phyloP scores from a whole-genome alignment of 1,140 invertebrate species.

The Cryptotermes secundus region DNA sequence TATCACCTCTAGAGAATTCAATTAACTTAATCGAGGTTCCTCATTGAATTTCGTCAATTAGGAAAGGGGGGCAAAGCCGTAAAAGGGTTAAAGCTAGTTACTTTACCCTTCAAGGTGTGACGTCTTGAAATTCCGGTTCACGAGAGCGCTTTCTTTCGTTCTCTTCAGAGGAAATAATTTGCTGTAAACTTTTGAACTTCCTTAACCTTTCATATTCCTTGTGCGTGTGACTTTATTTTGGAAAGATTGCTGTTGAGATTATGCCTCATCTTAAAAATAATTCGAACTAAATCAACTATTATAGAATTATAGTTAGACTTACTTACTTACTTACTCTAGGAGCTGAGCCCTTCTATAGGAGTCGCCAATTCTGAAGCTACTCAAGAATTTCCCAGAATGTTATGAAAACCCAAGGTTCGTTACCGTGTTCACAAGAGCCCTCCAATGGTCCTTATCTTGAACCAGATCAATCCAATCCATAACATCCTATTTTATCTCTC shows the following conservation, averaged over 20 bases:
- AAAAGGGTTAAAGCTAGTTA: background rate
- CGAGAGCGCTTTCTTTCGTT: background rate
- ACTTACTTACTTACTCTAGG: no score
- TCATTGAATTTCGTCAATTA: slow-evolving; percentile 7
- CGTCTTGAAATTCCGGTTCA: background rate
- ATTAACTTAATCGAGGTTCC: background rate
- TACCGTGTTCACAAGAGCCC: no score
- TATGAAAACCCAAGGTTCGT: no score
- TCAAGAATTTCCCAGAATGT: no score
- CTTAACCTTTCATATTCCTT: background rate
- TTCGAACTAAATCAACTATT: background rate
- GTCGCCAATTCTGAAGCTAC: no score
- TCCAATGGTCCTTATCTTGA: no score
- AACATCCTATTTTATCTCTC: no score
- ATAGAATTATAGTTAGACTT: no score
- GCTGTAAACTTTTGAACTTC: background rate
- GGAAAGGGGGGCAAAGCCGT: background rate
- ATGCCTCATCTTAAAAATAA: background rate
- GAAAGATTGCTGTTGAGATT: background rate
- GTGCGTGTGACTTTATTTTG: background rate
- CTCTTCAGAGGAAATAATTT: background rate
- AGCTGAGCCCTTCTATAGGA: no score
- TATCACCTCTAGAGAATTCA: background rate
- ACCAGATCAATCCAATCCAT: no score
- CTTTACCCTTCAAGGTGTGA: background rate